Conservation (phyloP, 2,888 invertebrate species). For the Pseudococcus longispinus region DNA sequence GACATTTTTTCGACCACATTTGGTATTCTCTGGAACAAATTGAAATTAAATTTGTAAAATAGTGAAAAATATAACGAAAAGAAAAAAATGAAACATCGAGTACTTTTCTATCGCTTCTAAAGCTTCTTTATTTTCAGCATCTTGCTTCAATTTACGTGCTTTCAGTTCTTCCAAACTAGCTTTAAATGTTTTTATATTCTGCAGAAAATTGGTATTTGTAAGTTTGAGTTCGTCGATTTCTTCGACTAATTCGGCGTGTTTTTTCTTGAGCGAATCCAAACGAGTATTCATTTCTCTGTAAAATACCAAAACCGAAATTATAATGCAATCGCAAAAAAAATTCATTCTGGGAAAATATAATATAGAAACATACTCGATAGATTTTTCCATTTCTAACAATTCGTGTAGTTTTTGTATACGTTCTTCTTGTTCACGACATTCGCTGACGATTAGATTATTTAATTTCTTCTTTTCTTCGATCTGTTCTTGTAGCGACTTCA, state of each 20-base stretch:
- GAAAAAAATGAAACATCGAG: background rate
- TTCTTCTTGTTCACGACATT: conserved; percentile 7
- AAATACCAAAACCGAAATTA: background rate
- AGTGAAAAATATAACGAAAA: background rate
- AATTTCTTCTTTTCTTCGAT: conserved; percentile 49
- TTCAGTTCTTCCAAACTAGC: conserved; percentile 19
- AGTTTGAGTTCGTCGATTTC: conserved; percentile 5
- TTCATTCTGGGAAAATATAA: background rate
- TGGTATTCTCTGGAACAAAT: conserved; percentile 1
- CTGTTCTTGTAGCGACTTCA: background rate
- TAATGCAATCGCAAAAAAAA: too few species aligned
- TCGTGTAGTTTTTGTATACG: conserved; percentile 12
- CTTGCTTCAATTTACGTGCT: conserved; percentile 15
- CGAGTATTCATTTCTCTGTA: conserved; percentile 30
- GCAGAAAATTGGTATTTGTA: background rate
- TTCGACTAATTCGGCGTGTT: background rate
- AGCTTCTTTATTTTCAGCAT: conserved; percentile 11
- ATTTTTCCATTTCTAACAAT: conserved; percentile 29
- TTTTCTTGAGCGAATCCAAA: background rate
- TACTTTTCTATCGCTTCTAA: conserved; percentile 4
- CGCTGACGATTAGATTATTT: background rate
- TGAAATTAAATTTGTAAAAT: background rate
- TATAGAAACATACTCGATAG: background rate
- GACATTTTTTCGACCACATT: background rate
- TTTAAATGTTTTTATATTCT: background rate